These are phyloP conservation scores for Dorcus hopei DNA, from an alignment of 2,888 invertebrate species.

Conservation along the genomic window DNA sequence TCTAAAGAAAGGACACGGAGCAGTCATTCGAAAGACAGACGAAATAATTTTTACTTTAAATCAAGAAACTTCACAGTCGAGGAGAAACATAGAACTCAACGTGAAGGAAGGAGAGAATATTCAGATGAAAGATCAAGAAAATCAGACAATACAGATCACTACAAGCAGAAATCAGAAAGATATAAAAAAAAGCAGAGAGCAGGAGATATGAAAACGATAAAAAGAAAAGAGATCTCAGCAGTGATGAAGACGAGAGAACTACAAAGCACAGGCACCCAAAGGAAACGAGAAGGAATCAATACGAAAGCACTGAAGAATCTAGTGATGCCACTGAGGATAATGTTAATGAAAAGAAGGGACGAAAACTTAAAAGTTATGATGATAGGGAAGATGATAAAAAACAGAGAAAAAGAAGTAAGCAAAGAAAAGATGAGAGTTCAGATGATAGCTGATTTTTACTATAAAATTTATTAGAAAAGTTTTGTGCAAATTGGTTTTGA, in stretches of 20 bases:
- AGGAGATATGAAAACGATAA: background rate
- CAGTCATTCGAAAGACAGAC: slow-evolving; percentile 21
- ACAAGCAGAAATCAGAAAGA: background rate
- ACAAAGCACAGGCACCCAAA: slow-evolving; percentile 7
- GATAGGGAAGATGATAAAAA: slow-evolving; percentile 15
- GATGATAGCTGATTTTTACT: slow-evolving; percentile 7
- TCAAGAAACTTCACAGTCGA: background rate
- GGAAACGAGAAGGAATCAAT: background rate
- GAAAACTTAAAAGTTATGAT: slow-evolving; percentile 8
- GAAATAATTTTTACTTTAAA: slow-evolving; percentile 15
- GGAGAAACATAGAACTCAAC: background rate
- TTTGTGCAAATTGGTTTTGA: too few relatives aligned
- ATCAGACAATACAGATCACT: background rate
- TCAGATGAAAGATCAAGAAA: background rate
- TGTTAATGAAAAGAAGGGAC: slow-evolving; percentile 7
- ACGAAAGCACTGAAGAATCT: background rate
- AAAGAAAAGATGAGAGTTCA: slow-evolving; percentile 15
- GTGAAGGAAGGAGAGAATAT: background rate
- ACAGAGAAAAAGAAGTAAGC: slow-evolving; percentile 33
- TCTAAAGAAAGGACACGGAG: slow-evolving; percentile 1
- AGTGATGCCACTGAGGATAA: slow-evolving; percentile 1
- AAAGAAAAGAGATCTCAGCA: slow-evolving; percentile 16
- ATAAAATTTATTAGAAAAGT: too few relatives aligned
- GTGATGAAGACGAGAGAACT: slow-evolving; percentile 17
- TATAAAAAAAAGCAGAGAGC: background rate